Base-by-base conservation (phyloP, 2,113 vertebrate genomes). In the Gnathonemus echidnorhynchus region DNA sequence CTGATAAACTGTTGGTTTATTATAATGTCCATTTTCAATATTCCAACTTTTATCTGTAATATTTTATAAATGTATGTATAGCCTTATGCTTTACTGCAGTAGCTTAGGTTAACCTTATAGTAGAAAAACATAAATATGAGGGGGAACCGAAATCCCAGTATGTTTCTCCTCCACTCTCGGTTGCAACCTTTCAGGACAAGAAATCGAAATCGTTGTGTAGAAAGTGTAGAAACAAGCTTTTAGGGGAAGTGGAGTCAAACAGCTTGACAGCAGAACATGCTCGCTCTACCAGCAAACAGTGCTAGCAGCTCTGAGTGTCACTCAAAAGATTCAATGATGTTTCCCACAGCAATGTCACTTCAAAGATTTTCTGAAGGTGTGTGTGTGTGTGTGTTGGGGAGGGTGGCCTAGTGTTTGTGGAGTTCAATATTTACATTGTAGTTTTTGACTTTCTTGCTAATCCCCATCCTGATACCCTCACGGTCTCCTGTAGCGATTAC, bases 251-350 rank as follows among this genome's bases (percentile, higher is more conserved):
- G 21, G 42, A 17, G 48, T 87, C 86, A 87, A 87, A 87, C 50
- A 53, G 45, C 50, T 35, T 87, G 86, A 24, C 46, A 49, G n/a
- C 15, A 3, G 48, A 50, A 49, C n/a, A 87, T 48, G 48, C n/a
- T 92, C 90, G 93, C 90, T 10, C 50, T 50, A 3, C 39, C 89
- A 45, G n/a, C 19, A 53, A 87, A 88, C 90, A 90, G 35, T 88
- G 87, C 15, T n/a, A 31, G 58, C 53, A 62, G 53, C 35, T 80
- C 15, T 50, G 27, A 19, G 87, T 39, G 53, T 48, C 21, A 85
- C 83, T 48, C 83, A 24, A 46, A 87, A 15, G 48, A 53, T 52
- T 87, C n/a, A 87, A 27, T 45, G 87, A 62, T 39, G 35, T 45
- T 88, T 45, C 35, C 56, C 35, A 42, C 31, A 46, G 49, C 56